Evolutionary conservation across 2,888 invertebrate species (phyloP).

Genomic region (Hylaea fasciaria): DNA sequence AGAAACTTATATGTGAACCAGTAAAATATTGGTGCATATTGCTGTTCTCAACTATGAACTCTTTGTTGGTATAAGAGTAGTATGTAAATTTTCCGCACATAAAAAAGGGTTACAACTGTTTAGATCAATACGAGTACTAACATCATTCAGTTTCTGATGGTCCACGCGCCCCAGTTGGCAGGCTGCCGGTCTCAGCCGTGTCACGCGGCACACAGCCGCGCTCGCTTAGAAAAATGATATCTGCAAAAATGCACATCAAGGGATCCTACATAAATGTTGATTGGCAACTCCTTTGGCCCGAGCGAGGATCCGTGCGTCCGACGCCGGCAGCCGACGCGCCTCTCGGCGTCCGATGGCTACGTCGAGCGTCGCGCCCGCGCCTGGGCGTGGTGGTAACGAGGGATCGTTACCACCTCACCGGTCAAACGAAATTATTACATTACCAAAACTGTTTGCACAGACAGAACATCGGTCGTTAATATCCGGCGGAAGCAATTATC

Average conservation of each 20-base stretch:
- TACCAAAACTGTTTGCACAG: constrained; percentile 16
- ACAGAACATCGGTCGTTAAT: constrained; percentile 30
- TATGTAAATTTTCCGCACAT: neutral
- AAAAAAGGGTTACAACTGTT: no score
- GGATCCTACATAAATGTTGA: constrained; percentile 9
- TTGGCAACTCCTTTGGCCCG: constrained; percentile 9
- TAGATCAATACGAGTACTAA: no score
- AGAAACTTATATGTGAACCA: neutral
- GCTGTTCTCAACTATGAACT: constrained; percentile 1
- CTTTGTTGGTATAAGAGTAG: neutral
- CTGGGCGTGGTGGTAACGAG: neutral
- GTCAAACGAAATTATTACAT: constrained; percentile 10
- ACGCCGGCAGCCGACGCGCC: constrained; percentile 1
- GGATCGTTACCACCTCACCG: constrained; percentile 14
- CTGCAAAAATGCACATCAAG: constrained; percentile 6
- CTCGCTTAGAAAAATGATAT: neutral
- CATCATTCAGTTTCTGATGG: neutral
- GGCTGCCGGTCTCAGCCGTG: constrained; percentile 12
- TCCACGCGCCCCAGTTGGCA: constrained; percentile 23
- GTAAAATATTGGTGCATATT: neutral
- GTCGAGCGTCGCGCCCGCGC: neutral
- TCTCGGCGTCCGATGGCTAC: constrained; percentile 2
- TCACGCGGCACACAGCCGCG: neutral
- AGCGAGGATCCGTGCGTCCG: neutral
- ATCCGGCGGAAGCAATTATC: constrained; percentile 34